phyloP scores from a whole-genome alignment of 2,113 vertebrate species.

The Esox niger region DNA sequence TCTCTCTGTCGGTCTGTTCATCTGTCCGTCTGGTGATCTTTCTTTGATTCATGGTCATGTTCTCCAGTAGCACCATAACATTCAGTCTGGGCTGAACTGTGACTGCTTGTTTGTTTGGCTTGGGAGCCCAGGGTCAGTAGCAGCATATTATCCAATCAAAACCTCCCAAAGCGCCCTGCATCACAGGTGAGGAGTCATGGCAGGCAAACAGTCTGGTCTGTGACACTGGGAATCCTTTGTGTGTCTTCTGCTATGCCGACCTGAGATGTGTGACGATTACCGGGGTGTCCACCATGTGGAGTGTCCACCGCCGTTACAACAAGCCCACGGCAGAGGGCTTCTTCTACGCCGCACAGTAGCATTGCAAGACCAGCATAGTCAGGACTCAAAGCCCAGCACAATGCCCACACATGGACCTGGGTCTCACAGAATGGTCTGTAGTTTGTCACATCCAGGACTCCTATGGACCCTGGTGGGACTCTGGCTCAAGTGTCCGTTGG shows the following conservation, averaged over 20 bases:
- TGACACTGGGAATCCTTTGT: background rate
- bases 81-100: background rate
- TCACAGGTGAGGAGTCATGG: conserved; percentile 14
- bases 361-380: background rate
- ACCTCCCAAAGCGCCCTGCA: background rate
- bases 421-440: background rate
- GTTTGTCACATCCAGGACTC: no score
- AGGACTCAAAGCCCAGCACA: background rate
- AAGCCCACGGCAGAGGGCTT: background rate
- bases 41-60: background rate
- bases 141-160: background rate
- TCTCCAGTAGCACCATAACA: background rate
- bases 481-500: no score
- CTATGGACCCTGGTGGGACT: no score
- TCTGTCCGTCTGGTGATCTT: background rate
- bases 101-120: conserved; percentile 9
- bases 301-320: no score
- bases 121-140: background rate
- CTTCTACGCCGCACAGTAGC: background rate
- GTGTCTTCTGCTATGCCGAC: background rate
- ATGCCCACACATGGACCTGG: background rate
- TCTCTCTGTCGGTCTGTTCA: background rate
- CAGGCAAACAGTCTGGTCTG: conserved; percentile 18
- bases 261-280: background rate
- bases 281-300: no score